Percentiles rank a stretch among this genome's conserved stretches.
Conservation (phyloP, 2,797 vertebrate genomes). For the Eupleurogrammus muticus region DNA sequence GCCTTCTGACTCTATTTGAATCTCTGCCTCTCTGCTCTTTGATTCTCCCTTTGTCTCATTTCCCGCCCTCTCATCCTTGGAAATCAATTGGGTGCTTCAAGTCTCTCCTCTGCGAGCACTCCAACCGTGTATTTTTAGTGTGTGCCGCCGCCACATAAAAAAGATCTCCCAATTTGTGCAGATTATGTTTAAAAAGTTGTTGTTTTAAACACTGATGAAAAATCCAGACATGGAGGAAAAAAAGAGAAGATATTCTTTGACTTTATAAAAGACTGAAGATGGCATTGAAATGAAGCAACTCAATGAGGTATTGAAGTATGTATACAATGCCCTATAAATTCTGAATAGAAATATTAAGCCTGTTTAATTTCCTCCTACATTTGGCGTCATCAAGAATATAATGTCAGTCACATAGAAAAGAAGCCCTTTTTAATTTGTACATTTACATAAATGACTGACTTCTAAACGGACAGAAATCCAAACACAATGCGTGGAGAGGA, state of each 20-base stretch:
- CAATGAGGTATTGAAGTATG: too few relatives aligned
- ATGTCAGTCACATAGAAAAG: conserved; percentile 22
- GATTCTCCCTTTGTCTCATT: conserved; percentile 51
- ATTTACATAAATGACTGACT: conserved; percentile 33
- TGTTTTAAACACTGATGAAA: too few relatives aligned
- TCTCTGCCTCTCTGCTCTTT: conserved; percentile 25
- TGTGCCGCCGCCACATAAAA: neutral
- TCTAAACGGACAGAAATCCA: conserved; percentile 13
- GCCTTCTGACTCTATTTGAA: conserved; percentile 44
- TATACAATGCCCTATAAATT: too few relatives aligned
- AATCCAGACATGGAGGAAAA: too few relatives aligned
- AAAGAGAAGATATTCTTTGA: too few relatives aligned
- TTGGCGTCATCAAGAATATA: conserved; percentile 1
- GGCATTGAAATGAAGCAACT: too few relatives aligned
- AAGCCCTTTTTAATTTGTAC: conserved; percentile 9
- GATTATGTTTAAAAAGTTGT: neutral
- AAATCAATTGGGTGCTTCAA: conserved; percentile 46
- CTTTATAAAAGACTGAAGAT: too few relatives aligned
- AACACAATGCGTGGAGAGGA: conserved; percentile 14
- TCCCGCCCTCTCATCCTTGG: conserved; percentile 59
- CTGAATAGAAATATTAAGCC: neutral
- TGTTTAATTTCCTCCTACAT: conserved; percentile 19
- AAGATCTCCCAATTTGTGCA: neutral
- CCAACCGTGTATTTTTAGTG: neutral
- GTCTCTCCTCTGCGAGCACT: conserved; percentile 20